These are phyloP conservation scores for Anaspis maculata DNA, from an alignment of 2,888 invertebrate genomes.

Conservation along the genomic window DNA sequence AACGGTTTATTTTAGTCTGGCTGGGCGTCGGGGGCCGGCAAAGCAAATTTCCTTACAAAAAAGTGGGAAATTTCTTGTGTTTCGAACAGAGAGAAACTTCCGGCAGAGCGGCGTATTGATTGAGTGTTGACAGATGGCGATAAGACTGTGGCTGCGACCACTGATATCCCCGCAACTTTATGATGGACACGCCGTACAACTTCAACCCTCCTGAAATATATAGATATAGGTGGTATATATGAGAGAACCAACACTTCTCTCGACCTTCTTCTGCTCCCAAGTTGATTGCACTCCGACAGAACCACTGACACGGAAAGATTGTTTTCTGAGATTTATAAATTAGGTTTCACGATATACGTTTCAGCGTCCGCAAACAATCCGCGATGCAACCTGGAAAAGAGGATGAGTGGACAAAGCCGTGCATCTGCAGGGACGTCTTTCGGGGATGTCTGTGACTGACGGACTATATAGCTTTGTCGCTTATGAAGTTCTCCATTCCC, in stretches of 20 bases:
- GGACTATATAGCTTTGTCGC: too few species aligned
- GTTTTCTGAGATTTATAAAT: constrained; percentile 7
- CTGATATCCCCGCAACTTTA: constrained; percentile 22
- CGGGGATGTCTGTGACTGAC: too few species aligned
- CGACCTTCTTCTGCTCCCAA: constrained; percentile 3
- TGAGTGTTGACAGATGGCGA: constrained; percentile 32
- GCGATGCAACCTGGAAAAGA: too few species aligned
- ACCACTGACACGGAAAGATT: constrained; percentile 11
- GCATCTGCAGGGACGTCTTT: too few species aligned
- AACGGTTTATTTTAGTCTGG: not conserved
- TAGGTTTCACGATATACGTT: too few species aligned
- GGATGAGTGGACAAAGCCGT: too few species aligned
- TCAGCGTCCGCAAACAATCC: too few species aligned
- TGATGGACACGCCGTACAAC: constrained; percentile 19
- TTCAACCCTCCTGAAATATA: constrained; percentile 10
- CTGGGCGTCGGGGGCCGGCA: too few species aligned
- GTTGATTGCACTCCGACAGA: constrained; percentile 7
- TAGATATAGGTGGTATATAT: too few species aligned
- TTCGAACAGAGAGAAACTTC: constrained; percentile 9
- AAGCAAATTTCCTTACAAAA: not conserved
- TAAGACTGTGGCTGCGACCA: constrained; percentile 20
- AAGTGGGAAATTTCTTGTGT: not conserved
- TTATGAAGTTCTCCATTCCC: too few species aligned
- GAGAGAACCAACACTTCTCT: constrained; percentile 9
- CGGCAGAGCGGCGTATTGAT: constrained; percentile 25